Base-by-base conservation (phyloP, 2,113 vertebrate genomes). In the Strix uralensis region DNA sequence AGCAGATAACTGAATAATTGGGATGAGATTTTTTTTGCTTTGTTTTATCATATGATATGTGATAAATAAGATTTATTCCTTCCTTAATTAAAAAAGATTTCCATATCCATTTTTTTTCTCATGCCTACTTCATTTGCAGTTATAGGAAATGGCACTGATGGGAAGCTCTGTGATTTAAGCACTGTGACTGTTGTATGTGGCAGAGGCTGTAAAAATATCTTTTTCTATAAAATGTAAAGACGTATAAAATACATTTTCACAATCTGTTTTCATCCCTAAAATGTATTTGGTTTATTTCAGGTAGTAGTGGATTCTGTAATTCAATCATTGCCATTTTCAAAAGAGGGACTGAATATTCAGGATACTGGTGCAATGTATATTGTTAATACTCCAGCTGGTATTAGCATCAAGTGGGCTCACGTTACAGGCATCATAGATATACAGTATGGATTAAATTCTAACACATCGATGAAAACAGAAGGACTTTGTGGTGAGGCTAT, bases 281-380 rank as follows among this genome's bases (percentile, higher is more conserved):
- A 55, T 91, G 7, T 81, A 16, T 85, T 90, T 88, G 38, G 40
- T 66, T 97, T 81, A 57, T 97, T 98, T 92, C 91, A 99, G 99
- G 98, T 99, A 77, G 98, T 98, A 3, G 98, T 99, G 94, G 99
- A 99, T 98, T 99, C 99, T 97, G 92, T 98, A 88, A 97, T 97
- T 49, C 99, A 97, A 7, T 96, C 98, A 71, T 97, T 99, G 63
- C 99, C 99, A 0, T 99, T 99, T 95, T 98, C 98, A 59, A 98
- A 98, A 91, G 98, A 98, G 77, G 98, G 98, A 16, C 96, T 99
- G 78, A 98, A 97, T 52, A 97, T 99, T 96, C 99, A 99, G 84
- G 99, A 99, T 92, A 99, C 99, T 32, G 99, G 99, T 59, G 98
- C 98, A 58, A 99, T 99, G 99, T 99, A 99, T 66, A 97, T 98